Base-by-base conservation (phyloP, 2,113 vertebrate species). In the Eublepharis macularius region DNA sequence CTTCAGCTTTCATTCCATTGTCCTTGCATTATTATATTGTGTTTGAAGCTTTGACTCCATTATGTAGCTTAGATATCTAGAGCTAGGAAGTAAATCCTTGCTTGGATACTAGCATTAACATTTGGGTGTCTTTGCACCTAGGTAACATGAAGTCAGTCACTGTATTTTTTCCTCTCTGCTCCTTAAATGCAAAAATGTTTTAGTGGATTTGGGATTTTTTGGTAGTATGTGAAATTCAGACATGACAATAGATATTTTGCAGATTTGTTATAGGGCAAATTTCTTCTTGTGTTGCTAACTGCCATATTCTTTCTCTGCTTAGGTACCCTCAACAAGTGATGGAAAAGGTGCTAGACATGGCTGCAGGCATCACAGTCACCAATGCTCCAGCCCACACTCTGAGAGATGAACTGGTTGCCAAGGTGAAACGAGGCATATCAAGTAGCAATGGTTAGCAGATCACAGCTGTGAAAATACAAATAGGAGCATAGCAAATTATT, bases 291-390 rank as follows among this genome's bases (percentile, higher is more conserved):
- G 75, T 29, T 5, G 26, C 5, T 47, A 57, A 49, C 2, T 14
- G 21, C 0, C 82, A 2, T 47, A 19, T 29, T 84, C 92, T 76
- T 94, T 45, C 76, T 91, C 94, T 43, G 70, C 89, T 75, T 94
- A 99, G 99, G 86, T 99, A 99, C 89, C 97, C 98, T 51, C 94
- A 95, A 80, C 95, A 95, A 85, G 97, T 99, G 68, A 99, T 98
- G 98, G 98, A 97, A 90, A 99, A 97, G 93, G 96, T 98, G 87
- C 96, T 96, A 90, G 97, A 97, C 93, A 98, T 99, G 99, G 97
- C 97, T 49, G 98, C 98, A 91, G 98, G 98, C 87, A 98, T 99
- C 80, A 95, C 95, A 70, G 97, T 99, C 87, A 93, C 84, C 75
- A 96, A 97, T 86, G 93, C 96, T 74, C 98, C 98, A 7, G 91